Percentiles rank a stretch among this genome's conserved stretches.
Conservation (phyloP, 2,113 vertebrate species). For the Amblyopsis rosae region DNA sequence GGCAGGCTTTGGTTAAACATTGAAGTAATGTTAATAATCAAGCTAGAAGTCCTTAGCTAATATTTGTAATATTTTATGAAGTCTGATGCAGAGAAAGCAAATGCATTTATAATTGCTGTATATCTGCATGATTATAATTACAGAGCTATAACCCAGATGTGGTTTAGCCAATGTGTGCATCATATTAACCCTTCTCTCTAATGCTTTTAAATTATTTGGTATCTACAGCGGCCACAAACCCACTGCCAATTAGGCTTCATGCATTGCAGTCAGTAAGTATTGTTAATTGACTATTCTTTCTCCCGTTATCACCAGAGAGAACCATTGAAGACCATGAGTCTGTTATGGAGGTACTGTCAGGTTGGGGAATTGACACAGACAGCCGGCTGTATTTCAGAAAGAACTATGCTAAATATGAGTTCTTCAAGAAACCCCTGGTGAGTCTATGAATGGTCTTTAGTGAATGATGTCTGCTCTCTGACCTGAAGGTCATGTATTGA, state of each 20-base stretch:
- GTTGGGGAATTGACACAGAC: conserved; percentile 88
- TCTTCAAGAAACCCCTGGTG: conserved; percentile 96
- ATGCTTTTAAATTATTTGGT: not conserved
- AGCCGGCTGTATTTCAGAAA: conserved; percentile 94
- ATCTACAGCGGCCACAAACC: conserved; percentile 1
- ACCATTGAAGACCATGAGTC: conserved; percentile 94
- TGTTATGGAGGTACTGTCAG: conserved; percentile 88
- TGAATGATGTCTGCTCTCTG: not conserved
- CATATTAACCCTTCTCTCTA: not conserved
- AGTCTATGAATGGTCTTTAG: conserved; percentile 50
- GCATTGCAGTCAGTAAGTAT: not conserved
- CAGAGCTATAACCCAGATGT: too few species aligned
- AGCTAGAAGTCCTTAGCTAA: conserved; percentile 21
- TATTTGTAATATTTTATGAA: not conserved
- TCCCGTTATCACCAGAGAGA: conserved; percentile 81
- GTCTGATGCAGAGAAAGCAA: not conserved
- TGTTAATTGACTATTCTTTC: conserved; percentile 7
- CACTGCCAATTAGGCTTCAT: not conserved
- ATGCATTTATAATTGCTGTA: not conserved
- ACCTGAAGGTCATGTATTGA: not conserved
- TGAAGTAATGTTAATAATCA: conserved; percentile 63
- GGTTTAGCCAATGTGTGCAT: not conserved
- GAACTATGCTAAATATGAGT: conserved; percentile 98
- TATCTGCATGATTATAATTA: too few species aligned
- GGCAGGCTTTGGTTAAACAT: conserved; percentile 48